Base-by-base conservation (phyloP, 2,888 invertebrate genomes). In the Lasioglossum leucozonium region DNA sequence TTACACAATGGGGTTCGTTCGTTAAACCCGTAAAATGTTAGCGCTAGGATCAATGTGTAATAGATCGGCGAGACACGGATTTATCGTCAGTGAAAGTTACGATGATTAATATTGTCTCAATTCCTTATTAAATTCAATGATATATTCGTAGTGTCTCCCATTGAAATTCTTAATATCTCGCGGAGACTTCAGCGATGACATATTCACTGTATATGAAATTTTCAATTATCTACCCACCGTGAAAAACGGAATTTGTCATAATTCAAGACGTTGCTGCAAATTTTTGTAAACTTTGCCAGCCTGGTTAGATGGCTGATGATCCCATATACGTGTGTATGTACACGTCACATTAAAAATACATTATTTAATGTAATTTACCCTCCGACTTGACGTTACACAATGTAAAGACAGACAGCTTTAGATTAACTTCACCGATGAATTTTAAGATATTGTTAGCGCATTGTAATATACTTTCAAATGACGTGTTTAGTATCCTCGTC, bases 101-200 rank as follows among this genome's bases (percentile, higher is more conserved):
- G 34, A 42, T 81, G 81, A 81, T 81, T 34, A 47, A 71, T 75
- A 40, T 40, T 26, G 30, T 79, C 22, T 51, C 4, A 16, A 37
- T n/a, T 26, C 40, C 42, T 6, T 42, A 71, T 26, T 71, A 26
- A 37, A 71, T 71, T 71, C 67, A 42, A 71, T 42, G 40, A 65
- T n/a, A 69, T 22, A n/a, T 37, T 71, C 42, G 71, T 4, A 16
- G 42, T 26, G 26, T 16, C 26, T 26, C 26, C 26, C 16, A 37
- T 42, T 40, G 22, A 37, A 67, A 40, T 67, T 40, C 37, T 67
- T n/a, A 10, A 40, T n/a, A 40, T 1, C 37, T 37, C 5, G 65
- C 34, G 10, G 30, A 10, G 8, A 34, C 34, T 30, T 22, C 34
- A 40, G 37, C 22, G 67, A 22, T 40, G 67, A 67, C 67, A 67